Evolutionary conservation across 2,888 invertebrate genomes (phyloP).

Genomic region (Augiades crinisus): DNA sequence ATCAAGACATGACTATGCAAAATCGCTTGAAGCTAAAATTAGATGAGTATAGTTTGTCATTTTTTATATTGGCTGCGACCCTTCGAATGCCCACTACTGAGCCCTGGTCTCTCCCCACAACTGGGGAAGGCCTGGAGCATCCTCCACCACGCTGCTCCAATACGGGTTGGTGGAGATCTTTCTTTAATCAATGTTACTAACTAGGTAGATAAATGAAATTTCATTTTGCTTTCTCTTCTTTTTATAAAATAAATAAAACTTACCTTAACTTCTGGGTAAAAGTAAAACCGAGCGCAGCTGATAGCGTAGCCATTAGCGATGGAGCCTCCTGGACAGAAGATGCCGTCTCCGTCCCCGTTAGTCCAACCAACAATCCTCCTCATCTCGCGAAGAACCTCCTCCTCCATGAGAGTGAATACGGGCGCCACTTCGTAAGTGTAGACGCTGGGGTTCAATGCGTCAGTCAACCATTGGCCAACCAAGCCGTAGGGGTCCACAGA

Average conservation of each 20-base stretch:
- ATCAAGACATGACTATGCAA: too few species aligned
- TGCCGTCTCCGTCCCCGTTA: constrained; percentile 89
- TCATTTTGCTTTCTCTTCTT: too few species aligned
- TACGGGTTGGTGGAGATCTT: too few species aligned
- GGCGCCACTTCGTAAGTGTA: constrained; percentile 96
- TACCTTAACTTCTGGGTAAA: constrained; percentile 89
- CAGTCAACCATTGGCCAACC: constrained; percentile 92
- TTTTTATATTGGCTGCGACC: too few species aligned
- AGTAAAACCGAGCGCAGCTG: constrained; percentile 88
- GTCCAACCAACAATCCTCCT: constrained; percentile 88
- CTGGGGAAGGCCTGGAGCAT: too few species aligned
- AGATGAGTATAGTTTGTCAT: too few species aligned
- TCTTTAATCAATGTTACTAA: too few species aligned
- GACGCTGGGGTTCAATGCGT: constrained; percentile 92
- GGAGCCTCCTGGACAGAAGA: constrained; percentile 95
- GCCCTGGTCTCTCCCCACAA: too few species aligned
- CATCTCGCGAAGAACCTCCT: constrained; percentile 90
- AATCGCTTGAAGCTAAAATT: too few species aligned
- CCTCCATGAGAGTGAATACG: constrained; percentile 93
- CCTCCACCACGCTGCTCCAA: too few species aligned
- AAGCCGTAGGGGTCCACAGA: constrained; percentile 92
- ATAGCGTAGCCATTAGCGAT: constrained; percentile 96
- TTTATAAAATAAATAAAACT: constrained; percentile 35
- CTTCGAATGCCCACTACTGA: too few species aligned
- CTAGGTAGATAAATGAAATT: too few species aligned